Conservation (phyloP, 2,888 invertebrate species). For the Myopa testacea region DNA sequence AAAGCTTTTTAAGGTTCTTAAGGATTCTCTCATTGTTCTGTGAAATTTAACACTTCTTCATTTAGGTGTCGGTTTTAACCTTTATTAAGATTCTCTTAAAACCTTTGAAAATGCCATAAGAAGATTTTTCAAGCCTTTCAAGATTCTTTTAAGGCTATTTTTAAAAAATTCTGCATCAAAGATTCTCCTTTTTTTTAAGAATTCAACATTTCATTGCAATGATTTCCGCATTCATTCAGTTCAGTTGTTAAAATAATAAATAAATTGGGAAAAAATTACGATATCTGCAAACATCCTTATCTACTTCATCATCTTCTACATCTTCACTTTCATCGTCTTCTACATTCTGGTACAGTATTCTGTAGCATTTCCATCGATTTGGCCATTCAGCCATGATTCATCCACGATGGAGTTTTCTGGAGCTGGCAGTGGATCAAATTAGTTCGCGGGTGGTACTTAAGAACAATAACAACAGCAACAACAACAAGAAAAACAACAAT, state of each 20-base stretch:
- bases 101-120: no score
- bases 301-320: not conserved
- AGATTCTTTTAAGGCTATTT: not conserved
- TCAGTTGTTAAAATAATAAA: conserved; percentile 24
- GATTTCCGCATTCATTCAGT: conserved; percentile 30
- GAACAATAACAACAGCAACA: not conserved
- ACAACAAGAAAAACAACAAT: conserved; percentile 22
- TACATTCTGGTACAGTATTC: not conserved
- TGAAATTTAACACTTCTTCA: no score
- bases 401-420: not conserved
- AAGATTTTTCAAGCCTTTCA: not conserved
- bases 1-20: no score
- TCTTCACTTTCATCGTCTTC: not conserved
- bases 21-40: no score
- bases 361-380: not conserved
- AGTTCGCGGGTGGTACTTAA: conserved; percentile 24
- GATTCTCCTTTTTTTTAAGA: not conserved
- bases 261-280: not conserved
- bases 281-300: not conserved
- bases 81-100: no score
- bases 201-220: not conserved
- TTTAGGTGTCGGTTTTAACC: no score
- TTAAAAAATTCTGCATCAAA: not conserved
- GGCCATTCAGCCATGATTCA: not conserved
- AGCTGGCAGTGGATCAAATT: conserved; percentile 9